Percentiles rank a stretch among this genome's conserved stretches.
Evolutionary conservation across 1,140 invertebrate genomes (phyloP).

Genomic region (Atta cephalotes): DNA sequence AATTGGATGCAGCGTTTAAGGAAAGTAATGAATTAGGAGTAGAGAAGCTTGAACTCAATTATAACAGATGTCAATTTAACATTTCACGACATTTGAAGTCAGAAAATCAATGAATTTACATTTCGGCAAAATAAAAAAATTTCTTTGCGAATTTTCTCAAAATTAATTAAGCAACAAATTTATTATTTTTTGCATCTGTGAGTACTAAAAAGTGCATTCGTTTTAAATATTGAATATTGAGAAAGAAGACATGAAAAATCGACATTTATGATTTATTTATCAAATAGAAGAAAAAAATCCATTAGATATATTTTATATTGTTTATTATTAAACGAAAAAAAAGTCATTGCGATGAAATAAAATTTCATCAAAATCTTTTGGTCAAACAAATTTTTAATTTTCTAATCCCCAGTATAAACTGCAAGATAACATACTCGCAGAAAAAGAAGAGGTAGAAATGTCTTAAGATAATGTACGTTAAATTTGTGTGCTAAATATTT

Average conservation of each 20-base stretch:
- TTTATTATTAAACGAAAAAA: too few species aligned
- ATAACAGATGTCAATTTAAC: conserved; percentile 34
- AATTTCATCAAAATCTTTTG: background rate
- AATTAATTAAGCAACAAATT: background rate
- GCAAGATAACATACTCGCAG: background rate
- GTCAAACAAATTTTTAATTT: background rate
- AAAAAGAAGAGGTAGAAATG: background rate
- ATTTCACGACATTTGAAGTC: conserved; percentile 10
- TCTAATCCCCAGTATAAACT: background rate
- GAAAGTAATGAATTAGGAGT: conserved; percentile 42
- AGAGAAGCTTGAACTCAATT: conserved; percentile 17
- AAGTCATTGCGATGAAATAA: background rate
- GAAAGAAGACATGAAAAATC: background rate
- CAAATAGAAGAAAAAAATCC: background rate
- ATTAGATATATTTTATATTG: too few species aligned
- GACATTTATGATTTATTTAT: background rate
- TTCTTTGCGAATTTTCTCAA: background rate
- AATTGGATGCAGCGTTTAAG: conserved; percentile 39
- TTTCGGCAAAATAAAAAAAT: conserved; percentile 8
- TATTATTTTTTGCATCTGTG: background rate
- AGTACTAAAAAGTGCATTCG: background rate
- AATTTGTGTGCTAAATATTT: background rate
- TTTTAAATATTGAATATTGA: background rate
- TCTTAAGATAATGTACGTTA: background rate
- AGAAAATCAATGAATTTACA: conserved; percentile 16